These are phyloP conservation scores for Drosophila borborema DNA, from an alignment of 2,888 invertebrate genomes.

Conservation along the genomic window DNA sequence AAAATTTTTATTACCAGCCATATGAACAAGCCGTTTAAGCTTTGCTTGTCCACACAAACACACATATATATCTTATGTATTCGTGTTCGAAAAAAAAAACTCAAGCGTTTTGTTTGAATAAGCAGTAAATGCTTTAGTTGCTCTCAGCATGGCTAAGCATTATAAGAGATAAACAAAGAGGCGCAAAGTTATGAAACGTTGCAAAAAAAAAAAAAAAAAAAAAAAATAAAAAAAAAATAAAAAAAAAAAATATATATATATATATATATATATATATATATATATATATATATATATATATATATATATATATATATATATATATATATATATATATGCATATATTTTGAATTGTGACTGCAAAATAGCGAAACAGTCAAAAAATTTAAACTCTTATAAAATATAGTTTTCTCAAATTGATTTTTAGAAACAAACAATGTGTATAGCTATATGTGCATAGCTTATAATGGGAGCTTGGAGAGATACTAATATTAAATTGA, in stretches of 20 bases:
- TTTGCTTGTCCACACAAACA: slow-evolving; percentile 51
- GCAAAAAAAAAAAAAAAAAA: not conserved
- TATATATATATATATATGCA: not conserved
- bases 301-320: too few relatives aligned
- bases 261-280: too few relatives aligned
- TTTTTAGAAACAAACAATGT: too few relatives aligned
- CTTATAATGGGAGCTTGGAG: too few relatives aligned
- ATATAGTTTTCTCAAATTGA: too few relatives aligned
- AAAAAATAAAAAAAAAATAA: too few relatives aligned
- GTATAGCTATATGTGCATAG: too few relatives aligned
- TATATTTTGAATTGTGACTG: not conserved
- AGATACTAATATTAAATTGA: too few relatives aligned
- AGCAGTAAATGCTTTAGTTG: slow-evolving; percentile 53
- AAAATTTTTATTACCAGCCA: slow-evolving; percentile 63
- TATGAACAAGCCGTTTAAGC: slow-evolving; percentile 45
- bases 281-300: too few relatives aligned
- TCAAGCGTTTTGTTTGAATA: slow-evolving; percentile 52
- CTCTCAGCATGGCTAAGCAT: slow-evolving; percentile 27
- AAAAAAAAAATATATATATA: too few relatives aligned
- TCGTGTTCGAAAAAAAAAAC: slow-evolving; percentile 3
- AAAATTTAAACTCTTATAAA: not conserved
- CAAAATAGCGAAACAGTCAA: not conserved
- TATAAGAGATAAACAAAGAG: slow-evolving; percentile 39
- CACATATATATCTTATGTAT: not conserved
- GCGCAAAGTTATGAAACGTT: slow-evolving; percentile 7